phyloP scores from a whole-genome alignment of 2,113 vertebrate genomes.

The Rhinopomastus cyanomelas region DNA sequence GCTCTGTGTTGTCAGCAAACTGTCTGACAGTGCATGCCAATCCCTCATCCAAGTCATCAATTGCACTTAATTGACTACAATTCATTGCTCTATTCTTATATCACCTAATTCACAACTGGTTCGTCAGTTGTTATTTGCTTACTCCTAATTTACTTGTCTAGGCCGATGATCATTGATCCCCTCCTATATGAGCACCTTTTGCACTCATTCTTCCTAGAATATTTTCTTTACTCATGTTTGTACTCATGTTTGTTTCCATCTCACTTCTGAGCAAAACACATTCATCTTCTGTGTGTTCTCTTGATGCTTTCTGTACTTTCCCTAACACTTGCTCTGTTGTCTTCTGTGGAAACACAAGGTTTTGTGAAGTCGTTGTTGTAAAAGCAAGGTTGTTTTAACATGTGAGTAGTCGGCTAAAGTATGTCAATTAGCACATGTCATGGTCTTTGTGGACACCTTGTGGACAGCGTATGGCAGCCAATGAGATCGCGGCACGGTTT shows the following conservation, averaged over 20 bases:
- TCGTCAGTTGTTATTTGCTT: constrained; percentile 48
- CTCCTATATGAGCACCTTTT: not conserved
- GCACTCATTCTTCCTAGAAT: not conserved
- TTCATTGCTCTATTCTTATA: constrained; percentile 36
- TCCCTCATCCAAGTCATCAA: too few species aligned
- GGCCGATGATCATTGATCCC: not conserved
- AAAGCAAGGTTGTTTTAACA: too few species aligned
- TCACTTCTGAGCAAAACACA: not conserved
- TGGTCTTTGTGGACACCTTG: too few species aligned
- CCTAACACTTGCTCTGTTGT: rapidly evolving
- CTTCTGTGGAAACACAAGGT: too few species aligned
- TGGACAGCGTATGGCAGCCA: too few species aligned
- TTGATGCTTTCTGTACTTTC: not conserved
- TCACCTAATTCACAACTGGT: constrained; percentile 34
- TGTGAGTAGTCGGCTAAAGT: too few species aligned
- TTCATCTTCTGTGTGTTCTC: not conserved
- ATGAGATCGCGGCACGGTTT: too few species aligned
- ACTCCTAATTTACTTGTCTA: not conserved
- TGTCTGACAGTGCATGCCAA: too few species aligned
- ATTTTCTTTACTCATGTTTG: not conserved
- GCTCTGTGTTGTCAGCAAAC: too few species aligned
- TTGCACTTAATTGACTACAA: constrained; percentile 59
- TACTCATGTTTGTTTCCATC: not conserved
- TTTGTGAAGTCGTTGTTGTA: too few species aligned
- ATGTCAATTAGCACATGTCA: too few species aligned